Conservation (phyloP, 2,888 invertebrate species). For the Luffia ferchaultella region DNA sequence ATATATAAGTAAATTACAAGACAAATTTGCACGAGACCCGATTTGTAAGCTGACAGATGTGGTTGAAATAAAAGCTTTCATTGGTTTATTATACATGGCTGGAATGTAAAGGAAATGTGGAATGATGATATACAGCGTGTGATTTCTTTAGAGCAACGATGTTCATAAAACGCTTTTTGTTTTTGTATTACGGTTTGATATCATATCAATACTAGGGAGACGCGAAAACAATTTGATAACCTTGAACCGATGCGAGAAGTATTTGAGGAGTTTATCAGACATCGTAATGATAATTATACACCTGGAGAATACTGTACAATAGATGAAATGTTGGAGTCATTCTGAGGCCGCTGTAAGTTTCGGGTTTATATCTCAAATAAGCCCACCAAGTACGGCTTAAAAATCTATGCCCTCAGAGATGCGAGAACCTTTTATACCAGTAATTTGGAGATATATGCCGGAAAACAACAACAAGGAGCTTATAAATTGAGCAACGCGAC, state of each 20-base stretch:
- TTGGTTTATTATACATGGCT: too few species aligned
- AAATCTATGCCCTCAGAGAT: constrained; percentile 13
- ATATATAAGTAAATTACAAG: too few species aligned
- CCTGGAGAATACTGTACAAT: not conserved
- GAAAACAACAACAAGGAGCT: not conserved
- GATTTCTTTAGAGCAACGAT: constrained; percentile 1
- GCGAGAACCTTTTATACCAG: constrained; percentile 9
- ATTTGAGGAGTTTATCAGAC: not conserved
- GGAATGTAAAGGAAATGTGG: constrained; percentile 1
- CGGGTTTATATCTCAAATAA: constrained; percentile 8
- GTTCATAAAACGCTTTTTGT: not conserved
- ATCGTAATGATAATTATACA: not conserved
- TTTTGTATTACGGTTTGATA: constrained; percentile 4
- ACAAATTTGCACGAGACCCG: too few species aligned
- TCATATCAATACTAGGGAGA: constrained; percentile 4
- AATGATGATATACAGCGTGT: not conserved
- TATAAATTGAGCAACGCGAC: not conserved
- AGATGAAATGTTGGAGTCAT: constrained; percentile 10
- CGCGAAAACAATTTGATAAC: constrained; percentile 1
- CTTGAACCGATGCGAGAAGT: not conserved
- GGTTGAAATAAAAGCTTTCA: too few species aligned
- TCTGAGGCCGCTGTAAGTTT: constrained; percentile 10
- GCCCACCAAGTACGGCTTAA: constrained; percentile 11
- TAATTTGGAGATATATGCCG: constrained; percentile 1
- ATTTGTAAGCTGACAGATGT: too few species aligned